Percentiles rank a stretch among this genome's conserved stretches.
Evolutionary conservation across 2,797 vertebrate species (phyloP).

Genomic region (Oreochromis mossambicus): DNA sequence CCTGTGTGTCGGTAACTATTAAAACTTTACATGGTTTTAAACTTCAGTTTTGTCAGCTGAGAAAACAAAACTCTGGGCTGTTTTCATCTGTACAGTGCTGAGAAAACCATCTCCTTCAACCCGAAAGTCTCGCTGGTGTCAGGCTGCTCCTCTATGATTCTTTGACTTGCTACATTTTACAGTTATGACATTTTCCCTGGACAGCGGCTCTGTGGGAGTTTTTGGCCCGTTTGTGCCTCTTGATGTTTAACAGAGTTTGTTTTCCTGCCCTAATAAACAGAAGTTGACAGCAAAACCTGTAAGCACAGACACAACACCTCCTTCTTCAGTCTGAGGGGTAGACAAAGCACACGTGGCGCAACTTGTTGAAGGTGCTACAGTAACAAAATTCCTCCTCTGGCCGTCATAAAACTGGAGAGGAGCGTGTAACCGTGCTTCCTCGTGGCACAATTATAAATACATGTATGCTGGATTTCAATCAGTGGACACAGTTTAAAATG

Average conservation of each 20-base stretch:
- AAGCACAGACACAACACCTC: background rate
- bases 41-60: background rate
- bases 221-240: background rate
- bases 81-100: background rate
- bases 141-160: background rate
- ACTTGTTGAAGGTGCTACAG: background rate
- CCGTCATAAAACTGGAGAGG: rapidly evolving
- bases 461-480: background rate
- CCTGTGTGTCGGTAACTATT: background rate
- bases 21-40: background rate
- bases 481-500: background rate
- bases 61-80: background rate
- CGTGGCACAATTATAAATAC: background rate
- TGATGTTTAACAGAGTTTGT: rapidly evolving
- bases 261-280: background rate
- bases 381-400: background rate
- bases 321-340: background rate
- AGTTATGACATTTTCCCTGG: background rate
- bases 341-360: rapidly evolving
- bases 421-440: background rate
- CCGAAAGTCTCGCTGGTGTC: background rate
- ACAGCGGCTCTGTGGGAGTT: background rate
- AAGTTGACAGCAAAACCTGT: background rate
- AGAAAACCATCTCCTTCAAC: background rate
- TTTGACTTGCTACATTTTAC: background rate